Percentiles rank a stretch among this genome's conserved stretches.
phyloP scores from a whole-genome alignment of 2,888 invertebrate species.

The Melangyna quadrimaculata region DNA sequence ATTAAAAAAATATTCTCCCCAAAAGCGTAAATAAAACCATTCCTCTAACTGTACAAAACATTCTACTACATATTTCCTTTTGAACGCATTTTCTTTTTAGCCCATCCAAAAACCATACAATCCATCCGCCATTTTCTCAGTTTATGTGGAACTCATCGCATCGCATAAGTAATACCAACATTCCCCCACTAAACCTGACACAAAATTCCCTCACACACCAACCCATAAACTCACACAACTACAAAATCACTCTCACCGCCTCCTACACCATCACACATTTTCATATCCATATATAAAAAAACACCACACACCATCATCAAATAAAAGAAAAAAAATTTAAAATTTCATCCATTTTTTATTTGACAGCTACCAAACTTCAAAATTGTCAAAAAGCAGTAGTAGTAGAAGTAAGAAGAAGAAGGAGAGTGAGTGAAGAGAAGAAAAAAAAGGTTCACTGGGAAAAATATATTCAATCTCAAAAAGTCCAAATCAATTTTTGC shows the following conservation, averaged over 20 bases:
- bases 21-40: background rate
- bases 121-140: slow-evolving; percentile 65
- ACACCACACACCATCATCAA: slow-evolving; percentile 26
- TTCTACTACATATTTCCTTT: slow-evolving; percentile 46
- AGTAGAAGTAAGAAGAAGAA: slow-evolving; percentile 55
- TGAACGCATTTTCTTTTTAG: slow-evolving; percentile 41
- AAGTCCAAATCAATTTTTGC: slow-evolving; percentile 68
- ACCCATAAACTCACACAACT: slow-evolving; percentile 8
- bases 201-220: slow-evolving; percentile 69
- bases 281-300: slow-evolving; percentile 40
- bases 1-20: background rate
- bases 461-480: slow-evolving; percentile 54
- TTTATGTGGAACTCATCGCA: slow-evolving; percentile 48
- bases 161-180: slow-evolving; percentile 61
- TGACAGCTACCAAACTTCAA: slow-evolving; percentile 75
- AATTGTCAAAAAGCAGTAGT: slow-evolving; percentile 74
- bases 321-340: slow-evolving; percentile 57
- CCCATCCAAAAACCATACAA: slow-evolving; percentile 21
- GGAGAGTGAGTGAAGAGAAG: slow-evolving; percentile 57
- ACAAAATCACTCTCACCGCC: slow-evolving; percentile 48
- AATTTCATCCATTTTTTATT: slow-evolving; percentile 73
- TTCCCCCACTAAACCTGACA: slow-evolving; percentile 41
- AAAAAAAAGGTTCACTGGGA: slow-evolving; percentile 68
- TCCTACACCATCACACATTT: slow-evolving; percentile 12
- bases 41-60: background rate